These are phyloP conservation scores for Cantharis flavilabris DNA, from an alignment of 2,888 invertebrate genomes.

Conservation along the genomic window DNA sequence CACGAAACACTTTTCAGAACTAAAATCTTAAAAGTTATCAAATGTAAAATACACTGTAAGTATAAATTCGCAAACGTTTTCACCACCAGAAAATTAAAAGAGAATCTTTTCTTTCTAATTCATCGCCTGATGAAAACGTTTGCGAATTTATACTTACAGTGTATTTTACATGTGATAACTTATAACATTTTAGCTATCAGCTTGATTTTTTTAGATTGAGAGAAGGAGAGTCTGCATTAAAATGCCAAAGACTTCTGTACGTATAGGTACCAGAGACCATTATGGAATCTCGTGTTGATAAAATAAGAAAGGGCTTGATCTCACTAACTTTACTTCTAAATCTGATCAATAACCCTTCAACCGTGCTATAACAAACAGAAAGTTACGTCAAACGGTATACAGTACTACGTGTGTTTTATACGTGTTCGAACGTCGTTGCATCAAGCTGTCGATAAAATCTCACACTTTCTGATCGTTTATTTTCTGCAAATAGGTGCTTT, in stretches of 20 bases:
- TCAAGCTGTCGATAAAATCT: constrained; percentile 32
- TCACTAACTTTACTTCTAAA: constrained; percentile 8
- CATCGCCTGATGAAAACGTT: no score
- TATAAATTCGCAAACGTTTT: no score
- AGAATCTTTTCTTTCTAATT: no score
- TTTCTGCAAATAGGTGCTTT: constrained; percentile 28
- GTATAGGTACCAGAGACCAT: constrained; percentile 26
- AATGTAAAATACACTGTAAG: no score
- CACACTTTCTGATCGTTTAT: constrained; percentile 32
- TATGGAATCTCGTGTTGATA: constrained; percentile 31
- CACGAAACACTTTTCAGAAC: no score
- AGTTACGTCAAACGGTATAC: constrained; percentile 34
- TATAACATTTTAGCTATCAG: no score
- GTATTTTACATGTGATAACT: no score
- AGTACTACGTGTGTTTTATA: constrained; percentile 34
- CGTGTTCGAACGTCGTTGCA: constrained; percentile 33
- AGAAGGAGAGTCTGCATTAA: constrained; percentile 30
- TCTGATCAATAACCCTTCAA: constrained; percentile 21
- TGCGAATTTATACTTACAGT: no score
- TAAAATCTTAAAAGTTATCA: no score
- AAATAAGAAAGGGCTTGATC: constrained; percentile 31
- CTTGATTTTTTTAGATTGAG: not conserved
- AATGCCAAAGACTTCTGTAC: constrained; percentile 33
- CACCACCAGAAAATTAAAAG: no score
- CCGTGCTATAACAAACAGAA: constrained; percentile 23